phyloP scores from a whole-genome alignment of 1,140 invertebrate genomes.

The Ephestia elutella region DNA sequence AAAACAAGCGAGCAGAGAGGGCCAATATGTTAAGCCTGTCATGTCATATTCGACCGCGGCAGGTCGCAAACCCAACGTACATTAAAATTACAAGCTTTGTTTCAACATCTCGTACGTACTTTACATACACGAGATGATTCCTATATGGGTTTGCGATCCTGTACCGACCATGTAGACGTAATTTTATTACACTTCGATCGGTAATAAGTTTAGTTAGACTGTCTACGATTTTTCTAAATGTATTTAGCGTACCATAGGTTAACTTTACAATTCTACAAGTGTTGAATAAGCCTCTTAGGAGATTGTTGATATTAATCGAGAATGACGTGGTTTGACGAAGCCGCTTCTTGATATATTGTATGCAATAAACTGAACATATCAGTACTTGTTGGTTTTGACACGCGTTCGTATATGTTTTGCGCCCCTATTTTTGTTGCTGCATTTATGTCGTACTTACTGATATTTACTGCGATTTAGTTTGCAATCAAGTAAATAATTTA shows the following conservation, averaged over 20 bases:
- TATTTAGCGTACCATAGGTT: slow-evolving; percentile 57
- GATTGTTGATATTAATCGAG: slow-evolving; percentile 8
- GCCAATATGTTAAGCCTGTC: background rate
- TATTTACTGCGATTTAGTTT: slow-evolving; percentile 18
- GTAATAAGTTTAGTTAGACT: slow-evolving; percentile 52
- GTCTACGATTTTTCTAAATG: slow-evolving; percentile 47
- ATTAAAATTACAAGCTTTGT: background rate
- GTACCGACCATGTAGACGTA: slow-evolving; percentile 29
- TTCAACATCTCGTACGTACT: background rate
- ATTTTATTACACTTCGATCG: slow-evolving; percentile 44
- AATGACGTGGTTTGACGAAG: slow-evolving; percentile 3
- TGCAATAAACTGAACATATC: slow-evolving; percentile 23
- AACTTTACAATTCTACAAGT: slow-evolving; percentile 35
- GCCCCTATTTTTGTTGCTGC: background rate
- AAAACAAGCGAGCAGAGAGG: background rate
- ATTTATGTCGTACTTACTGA: background rate
- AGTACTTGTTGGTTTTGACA: slow-evolving; percentile 7
- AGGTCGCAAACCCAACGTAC: background rate
- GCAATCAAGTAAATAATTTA: slow-evolving; percentile 26
- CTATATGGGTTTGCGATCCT: slow-evolving; percentile 7
- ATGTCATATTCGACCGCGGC: background rate
- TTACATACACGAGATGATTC: background rate
- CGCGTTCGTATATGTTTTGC: background rate
- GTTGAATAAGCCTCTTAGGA: slow-evolving; percentile 24
- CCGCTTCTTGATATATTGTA: slow-evolving; percentile 10